Evolutionary conservation across 2,113 vertebrate genomes (phyloP).

Genomic region (Bucco capensis): DNA sequence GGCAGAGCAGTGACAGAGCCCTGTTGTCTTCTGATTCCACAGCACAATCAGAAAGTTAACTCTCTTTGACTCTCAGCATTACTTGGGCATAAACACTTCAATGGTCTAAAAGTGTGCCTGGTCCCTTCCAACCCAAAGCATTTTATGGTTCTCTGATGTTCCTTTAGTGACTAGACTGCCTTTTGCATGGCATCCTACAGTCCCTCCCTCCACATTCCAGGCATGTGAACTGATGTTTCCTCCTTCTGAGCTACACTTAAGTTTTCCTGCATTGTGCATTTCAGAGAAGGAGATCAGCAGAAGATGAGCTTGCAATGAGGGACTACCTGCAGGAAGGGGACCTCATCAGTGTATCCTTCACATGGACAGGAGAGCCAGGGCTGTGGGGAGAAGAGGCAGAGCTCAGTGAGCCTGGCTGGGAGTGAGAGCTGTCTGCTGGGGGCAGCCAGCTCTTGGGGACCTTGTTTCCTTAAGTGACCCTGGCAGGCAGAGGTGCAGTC

Average conservation of each 20-base stretch:
- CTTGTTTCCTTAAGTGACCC: conserved; percentile 60
- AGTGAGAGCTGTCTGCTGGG: neutral
- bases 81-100: neutral
- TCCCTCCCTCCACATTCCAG: rapidly evolving
- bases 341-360: conserved; percentile 92
- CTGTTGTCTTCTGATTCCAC: rapidly evolving
- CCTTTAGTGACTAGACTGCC: neutral
- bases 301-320: conserved; percentile 95
- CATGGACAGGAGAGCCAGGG: neutral
- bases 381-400: neutral
- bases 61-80: neutral
- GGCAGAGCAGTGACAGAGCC: neutral
- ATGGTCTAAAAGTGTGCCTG: neutral
- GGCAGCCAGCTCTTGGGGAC: neutral
- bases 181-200: neutral
- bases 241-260: rapidly evolving
- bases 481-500: conserved; percentile 94
- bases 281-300: conserved; percentile 91
- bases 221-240: neutral
- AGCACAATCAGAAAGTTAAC: neutral
- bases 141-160: neutral
- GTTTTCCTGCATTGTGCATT: neutral
- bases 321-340: conserved; percentile 94
- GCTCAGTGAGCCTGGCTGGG: neutral
- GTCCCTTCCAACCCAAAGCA: too few species aligned